Percentiles rank a stretch among this genome's conserved stretches.
Conservation (phyloP, 2,888 invertebrate genomes). For the Pyrgus malvae region DNA sequence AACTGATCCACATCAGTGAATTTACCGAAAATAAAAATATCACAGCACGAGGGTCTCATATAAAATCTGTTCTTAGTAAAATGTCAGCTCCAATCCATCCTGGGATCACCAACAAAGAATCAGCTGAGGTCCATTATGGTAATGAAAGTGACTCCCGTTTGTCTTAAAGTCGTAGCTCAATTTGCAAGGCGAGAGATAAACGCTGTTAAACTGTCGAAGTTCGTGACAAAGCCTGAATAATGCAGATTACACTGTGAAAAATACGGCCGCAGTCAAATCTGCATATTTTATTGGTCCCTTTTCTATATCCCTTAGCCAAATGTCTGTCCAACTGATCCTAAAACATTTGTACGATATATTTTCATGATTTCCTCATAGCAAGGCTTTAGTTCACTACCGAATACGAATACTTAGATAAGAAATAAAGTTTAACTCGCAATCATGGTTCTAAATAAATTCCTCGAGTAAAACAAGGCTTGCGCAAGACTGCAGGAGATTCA, state of each 20-base stretch:
- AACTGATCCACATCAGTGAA: too few relatives aligned
- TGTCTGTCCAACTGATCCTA: slow-evolving; percentile 50
- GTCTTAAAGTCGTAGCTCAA: slow-evolving; percentile 82
- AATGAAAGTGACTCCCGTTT: slow-evolving; percentile 81
- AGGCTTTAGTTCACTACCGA: background rate
- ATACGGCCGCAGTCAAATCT: slow-evolving; percentile 80
- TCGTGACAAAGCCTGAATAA: slow-evolving; percentile 82
- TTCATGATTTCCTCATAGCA: background rate
- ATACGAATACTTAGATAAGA: background rate
- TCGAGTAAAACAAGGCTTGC: slow-evolving; percentile 39
- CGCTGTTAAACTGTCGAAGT: slow-evolving; percentile 82
- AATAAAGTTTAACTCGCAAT: slow-evolving; percentile 2
- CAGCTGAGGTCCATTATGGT: slow-evolving; percentile 78
- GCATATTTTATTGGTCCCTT: slow-evolving; percentile 80
- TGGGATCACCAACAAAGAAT: slow-evolving; percentile 74
- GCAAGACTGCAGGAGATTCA: slow-evolving; percentile 40
- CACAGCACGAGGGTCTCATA: too few relatives aligned
- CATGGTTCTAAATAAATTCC: slow-evolving; percentile 49
- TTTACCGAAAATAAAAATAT: too few relatives aligned
- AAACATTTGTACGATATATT: slow-evolving; percentile 11
- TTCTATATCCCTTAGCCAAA: slow-evolving; percentile 62
- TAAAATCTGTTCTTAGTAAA: slow-evolving; percentile 37
- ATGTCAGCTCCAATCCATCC: slow-evolving; percentile 60
- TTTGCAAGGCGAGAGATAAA: slow-evolving; percentile 82
- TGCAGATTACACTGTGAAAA: slow-evolving; percentile 81